Conservation (phyloP, 2,888 invertebrate species). For the Acleris cristana region DNA sequence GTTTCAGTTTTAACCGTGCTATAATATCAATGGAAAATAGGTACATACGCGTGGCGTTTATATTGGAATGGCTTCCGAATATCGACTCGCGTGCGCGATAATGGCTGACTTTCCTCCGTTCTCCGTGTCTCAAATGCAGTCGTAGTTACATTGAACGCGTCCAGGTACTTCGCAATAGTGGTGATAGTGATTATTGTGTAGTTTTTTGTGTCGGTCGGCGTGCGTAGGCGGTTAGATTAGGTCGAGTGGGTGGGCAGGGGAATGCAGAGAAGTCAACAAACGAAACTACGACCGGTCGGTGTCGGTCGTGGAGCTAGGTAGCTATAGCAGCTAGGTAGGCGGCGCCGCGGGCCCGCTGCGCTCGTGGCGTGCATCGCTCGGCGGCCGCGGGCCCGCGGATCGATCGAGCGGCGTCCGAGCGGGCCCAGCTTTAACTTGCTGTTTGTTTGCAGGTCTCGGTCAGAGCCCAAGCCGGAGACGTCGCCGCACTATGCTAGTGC, state of each 20-base stretch:
- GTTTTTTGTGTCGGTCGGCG: constrained; percentile 52
- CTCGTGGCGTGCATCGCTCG: constrained; percentile 32
- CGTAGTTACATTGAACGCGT: constrained; percentile 35
- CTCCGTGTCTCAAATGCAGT: constrained; percentile 42
- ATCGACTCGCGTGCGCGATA: constrained; percentile 82
- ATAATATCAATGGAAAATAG: constrained; percentile 43
- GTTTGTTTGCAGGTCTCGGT: constrained; percentile 74
- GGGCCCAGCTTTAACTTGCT: constrained; percentile 51
- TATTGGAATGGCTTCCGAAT: constrained; percentile 79
- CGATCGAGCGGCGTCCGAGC: constrained; percentile 50
- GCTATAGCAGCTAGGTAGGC: constrained; percentile 39
- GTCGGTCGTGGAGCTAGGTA: constrained; percentile 37
- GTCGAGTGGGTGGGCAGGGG: constrained; percentile 62
- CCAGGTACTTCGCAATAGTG: constrained; percentile 30
- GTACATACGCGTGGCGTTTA: constrained; percentile 69
- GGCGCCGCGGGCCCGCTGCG: constrained; percentile 38
- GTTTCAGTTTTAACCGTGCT: constrained; percentile 50
- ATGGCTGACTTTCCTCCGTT: constrained; percentile 78
- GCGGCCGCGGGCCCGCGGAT: constrained; percentile 38
- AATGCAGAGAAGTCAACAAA: constrained; percentile 51
- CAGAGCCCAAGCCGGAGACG: constrained; percentile 44
- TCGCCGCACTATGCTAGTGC: constrained; percentile 78
- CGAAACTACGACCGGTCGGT: constrained; percentile 48
- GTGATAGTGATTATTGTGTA: constrained; percentile 47
- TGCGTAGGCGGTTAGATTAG: constrained; percentile 64